Evolutionary conservation across 2,888 invertebrate genomes (phyloP), one percentile per base, ranked within the genome.

Genomic region (Schrankia costaestrigalis): DNA sequence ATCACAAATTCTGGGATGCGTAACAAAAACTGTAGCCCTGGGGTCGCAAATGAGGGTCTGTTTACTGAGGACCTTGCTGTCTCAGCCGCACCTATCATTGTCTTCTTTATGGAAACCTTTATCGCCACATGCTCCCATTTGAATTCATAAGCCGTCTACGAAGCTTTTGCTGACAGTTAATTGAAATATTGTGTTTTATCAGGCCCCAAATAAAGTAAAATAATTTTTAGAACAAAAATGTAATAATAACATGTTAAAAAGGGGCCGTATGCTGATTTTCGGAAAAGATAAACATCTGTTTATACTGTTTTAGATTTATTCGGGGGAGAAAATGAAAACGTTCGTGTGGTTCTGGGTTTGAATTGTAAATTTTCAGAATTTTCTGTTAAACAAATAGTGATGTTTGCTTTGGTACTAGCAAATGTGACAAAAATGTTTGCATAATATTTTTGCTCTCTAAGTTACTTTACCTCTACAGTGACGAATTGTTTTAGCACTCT

Each of bases 21-120:
- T 39, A 36, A 41, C 30, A 44, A 54, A 48, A 48, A 48, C 43
- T 38, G 39, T 14, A 37, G 31, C 34, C 34, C 18, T 29, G 27
- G 33, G 22, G 10, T 34, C 26, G 7, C 38, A 49, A 61, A 54
- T 46, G 48, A 49, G 49, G 55, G 50, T 52, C 6, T 61, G 46
- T 60, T 60, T 60, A 48, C 45, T 39, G 19, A 56, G 58, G 53
- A 44, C 44, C 31, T 28, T 27, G 51, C 46, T 12, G 21, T 12
- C 46, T 56, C 58, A 53, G 61, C 49, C 26, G 11, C 43, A 44
- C 35, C 40, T 41, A 46, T 44, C 45, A 35, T 26, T 34, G 30
- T 14, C 12, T 45, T 41, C 45, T 56, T 49, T 56, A 57, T 53
- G 49, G 49, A 14, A 46, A 22, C 38, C 49, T 44, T 29, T 29